Conservation (phyloP, 2,113 vertebrate genomes). For the Gymnocephalus cernua region DNA sequence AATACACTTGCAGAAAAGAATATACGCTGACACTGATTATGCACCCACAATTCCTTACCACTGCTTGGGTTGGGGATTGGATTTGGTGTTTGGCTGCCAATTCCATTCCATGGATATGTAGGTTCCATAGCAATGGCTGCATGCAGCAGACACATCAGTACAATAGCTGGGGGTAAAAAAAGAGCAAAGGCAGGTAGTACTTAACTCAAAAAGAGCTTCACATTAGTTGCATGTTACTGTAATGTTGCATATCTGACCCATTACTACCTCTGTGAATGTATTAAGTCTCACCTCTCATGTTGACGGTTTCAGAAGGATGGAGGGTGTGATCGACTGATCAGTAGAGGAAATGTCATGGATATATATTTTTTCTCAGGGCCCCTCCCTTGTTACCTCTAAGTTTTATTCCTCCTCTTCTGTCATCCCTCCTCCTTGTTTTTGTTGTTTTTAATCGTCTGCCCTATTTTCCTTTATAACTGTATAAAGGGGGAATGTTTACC, state of each 20-base stretch:
- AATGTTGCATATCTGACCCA: background rate
- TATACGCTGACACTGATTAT: background rate
- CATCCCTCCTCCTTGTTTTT: constrained; percentile 34
- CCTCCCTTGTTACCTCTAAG: constrained; percentile 43
- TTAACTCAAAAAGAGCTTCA: background rate
- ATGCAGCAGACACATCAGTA: constrained; percentile 63
- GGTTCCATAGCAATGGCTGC: background rate
- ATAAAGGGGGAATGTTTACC: background rate
- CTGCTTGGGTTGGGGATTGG: fast-evolving
- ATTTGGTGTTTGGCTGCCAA: fast-evolving
- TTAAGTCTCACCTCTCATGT: constrained; percentile 81
- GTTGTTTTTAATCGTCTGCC: background rate
- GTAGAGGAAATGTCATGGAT: constrained; percentile 25
- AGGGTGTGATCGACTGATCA: constrained; percentile 22
- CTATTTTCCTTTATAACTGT: background rate
- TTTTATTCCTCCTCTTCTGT: constrained; percentile 35
- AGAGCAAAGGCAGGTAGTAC: background rate
- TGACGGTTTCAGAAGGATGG: constrained; percentile 38
- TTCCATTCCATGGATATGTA: constrained; percentile 6
- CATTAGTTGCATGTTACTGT: background rate
- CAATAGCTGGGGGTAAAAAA: constrained; percentile 34
- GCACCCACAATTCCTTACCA: constrained; percentile 37
- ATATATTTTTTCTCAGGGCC: constrained; percentile 69
- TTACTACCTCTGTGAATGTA: background rate
- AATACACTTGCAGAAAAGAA: background rate